Base-by-base conservation (phyloP, 2,888 invertebrate genomes). In the Pandemis corylana region DNA sequence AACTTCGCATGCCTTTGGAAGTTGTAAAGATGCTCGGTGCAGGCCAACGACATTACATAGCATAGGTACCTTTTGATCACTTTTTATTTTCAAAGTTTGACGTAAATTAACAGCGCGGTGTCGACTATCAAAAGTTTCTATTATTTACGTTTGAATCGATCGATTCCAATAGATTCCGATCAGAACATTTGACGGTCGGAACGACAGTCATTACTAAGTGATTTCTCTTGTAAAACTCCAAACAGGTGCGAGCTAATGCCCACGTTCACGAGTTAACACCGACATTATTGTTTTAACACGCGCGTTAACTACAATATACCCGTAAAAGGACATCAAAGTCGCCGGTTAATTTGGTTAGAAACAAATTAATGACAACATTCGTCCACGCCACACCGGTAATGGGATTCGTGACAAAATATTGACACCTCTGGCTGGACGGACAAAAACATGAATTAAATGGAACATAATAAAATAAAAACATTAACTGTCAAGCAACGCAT, bases 321-420 rank as follows among this genome's bases (percentile, higher is more conserved):
- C 82, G 83, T 85, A 85, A 85, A 83, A 89, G 88, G 86, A 89
- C 91, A 88, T 92, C 90, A 93, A 91, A 92, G 87, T 81, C 80
- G 78, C 81, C 84, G 84, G 85, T 91, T 93, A 92, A 92, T 93
- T 92, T 89, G 78, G 90, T 90, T 90, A 90, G 87, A 89, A 89
- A 86, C 86, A 88, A 89, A 93, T 93, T 93, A 93, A 93, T 92
- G 90, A 86, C 80, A 79, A 80, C 90, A 93, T 94, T 94, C 91
- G 89, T 94, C 86, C 80, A 89, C 86, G 94, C 93, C 94, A 83
- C 75, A 62, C 83, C 80, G 82, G 80, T 86, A 91, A 92, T 90
- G 90, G 85, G 85, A 89, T 88, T 93, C 93, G 93, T 94, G 94
- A 94, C 94, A 94, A 90, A 93, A 93, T 93, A 94, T 94, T 94